Evolutionary conservation across 2,113 vertebrate genomes (phyloP).

Genomic region (Gobius niger): DNA sequence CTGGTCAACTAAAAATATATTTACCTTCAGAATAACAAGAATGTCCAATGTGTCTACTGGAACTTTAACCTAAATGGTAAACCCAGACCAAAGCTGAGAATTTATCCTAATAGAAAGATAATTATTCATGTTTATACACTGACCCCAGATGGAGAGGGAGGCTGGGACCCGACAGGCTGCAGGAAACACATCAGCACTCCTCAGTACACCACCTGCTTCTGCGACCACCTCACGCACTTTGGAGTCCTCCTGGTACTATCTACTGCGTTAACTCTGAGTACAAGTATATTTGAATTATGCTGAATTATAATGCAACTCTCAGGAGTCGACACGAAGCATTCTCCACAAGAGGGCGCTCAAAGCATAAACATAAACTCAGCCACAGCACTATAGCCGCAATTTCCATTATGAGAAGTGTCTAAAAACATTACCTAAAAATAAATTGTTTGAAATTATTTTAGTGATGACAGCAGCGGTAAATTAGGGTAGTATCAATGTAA

Average conservation of each 20-base stretch:
- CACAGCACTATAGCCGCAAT: neutral
- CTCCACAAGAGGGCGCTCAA: slow-evolving; percentile 40
- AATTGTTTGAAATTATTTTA: no score
- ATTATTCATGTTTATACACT: neutral
- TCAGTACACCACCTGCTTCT: slow-evolving; percentile 86
- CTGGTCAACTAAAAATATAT: neutral
- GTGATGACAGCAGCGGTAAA: no score
- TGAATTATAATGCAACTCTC: neutral
- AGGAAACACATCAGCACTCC: slow-evolving; percentile 72
- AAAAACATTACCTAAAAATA: no score
- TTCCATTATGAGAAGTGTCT: no score
- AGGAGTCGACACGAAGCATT: neutral
- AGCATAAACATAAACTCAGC: neutral
- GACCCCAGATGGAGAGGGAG: slow-evolving; percentile 80
- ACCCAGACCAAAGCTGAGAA: slow-evolving; percentile 17
- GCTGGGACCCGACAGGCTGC: slow-evolving; percentile 85
- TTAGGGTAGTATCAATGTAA: no score
- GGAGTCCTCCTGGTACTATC: slow-evolving; percentile 85
- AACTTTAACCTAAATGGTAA: slow-evolving; percentile 83
- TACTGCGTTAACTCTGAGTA: neutral
- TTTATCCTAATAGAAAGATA: neutral
- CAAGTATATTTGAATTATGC: neutral
- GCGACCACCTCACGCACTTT: slow-evolving; percentile 93
- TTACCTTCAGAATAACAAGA: slow-evolving; percentile 50
- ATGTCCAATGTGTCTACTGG: slow-evolving; percentile 84